Evolutionary conservation across 1,140 invertebrate genomes (phyloP).

Genomic region (Phortica variegata): DNA sequence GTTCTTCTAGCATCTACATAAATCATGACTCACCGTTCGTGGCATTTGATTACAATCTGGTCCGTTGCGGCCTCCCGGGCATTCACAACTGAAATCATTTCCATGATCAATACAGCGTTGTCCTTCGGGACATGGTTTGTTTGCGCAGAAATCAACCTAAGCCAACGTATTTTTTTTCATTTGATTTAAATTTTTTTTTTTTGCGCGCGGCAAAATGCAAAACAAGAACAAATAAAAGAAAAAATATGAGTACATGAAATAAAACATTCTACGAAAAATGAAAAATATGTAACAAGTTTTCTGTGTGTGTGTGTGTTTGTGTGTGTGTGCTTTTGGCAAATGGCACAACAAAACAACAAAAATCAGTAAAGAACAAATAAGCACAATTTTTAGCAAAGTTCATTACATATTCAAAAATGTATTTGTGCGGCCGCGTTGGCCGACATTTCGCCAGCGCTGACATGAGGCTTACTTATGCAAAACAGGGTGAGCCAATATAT

Average conservation of each 20-base stretch:
- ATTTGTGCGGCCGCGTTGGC: too few species aligned
- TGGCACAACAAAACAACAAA: too few species aligned
- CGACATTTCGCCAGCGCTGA: too few species aligned
- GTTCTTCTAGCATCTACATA: conserved; percentile 45
- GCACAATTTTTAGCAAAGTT: too few species aligned
- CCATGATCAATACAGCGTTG: conserved; percentile 69
- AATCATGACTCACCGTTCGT: conserved; percentile 59
- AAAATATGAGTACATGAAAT: conserved; percentile 39
- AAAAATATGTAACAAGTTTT: conserved; percentile 7
- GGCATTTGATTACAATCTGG: conserved; percentile 63
- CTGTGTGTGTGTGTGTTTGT: too few species aligned
- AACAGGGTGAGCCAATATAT: too few species aligned
- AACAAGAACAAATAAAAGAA: conserved; percentile 1
- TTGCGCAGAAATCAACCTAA: conserved; percentile 71
- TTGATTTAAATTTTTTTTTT: not conserved
- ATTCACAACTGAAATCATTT: conserved; percentile 73
- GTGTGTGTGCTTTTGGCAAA: too few species aligned
- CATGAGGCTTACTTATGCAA: too few species aligned
- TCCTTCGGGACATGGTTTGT: conserved; percentile 67
- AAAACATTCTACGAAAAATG: conserved; percentile 8
- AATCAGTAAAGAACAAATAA: too few species aligned
- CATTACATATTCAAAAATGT: too few species aligned
- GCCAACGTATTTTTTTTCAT: not conserved
- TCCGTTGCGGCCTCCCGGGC: conserved; percentile 69
- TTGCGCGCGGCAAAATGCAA: not conserved